Evolutionary conservation across 1,140 invertebrate genomes (phyloP), one percentile per base, ranked within the genome.

Genomic region (Rhynchophorus ferrugineus): DNA sequence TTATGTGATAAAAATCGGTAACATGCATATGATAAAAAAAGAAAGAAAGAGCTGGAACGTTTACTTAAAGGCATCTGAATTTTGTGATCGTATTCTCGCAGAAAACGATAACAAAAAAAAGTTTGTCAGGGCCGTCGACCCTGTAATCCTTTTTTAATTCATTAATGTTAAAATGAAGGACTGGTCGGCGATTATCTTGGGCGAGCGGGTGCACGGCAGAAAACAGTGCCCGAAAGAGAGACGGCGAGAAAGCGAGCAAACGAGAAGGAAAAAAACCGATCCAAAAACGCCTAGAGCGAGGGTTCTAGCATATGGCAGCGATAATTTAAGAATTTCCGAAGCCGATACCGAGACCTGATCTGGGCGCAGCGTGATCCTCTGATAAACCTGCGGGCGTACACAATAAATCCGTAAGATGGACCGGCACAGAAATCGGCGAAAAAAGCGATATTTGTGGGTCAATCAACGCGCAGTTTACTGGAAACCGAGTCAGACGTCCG

Each of bases 271-370:
- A 45, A 45, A 44, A 45, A 35, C 33, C 37, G 37, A 17, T 17
- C 38, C n/a, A 3, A 37, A 37, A 14, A 14, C 24, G 29, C 35
- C 41, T 36, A 38, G 49, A 33, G 49, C 49, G 41, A 35, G 49
- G 36, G 49, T 39, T 36, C 41, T 44, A 51, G 49, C 42, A 51
- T 51, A 44, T 44, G 49, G 41, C 42, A 36, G 49, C 49, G 49
- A 51, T 51, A 51, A 51, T 51, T 51, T 51, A 35, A 51, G 49
- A 51, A 51, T 51, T 51, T 51, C 42, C 49, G 43, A 51, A 51
- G 49, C 49, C 49, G 49, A 51, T 51, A 51, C 49, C 49, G 49
- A 51, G 49, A 51, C 49, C 43, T 34, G 49, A 51, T 51, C 49
- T 51, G 41, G 41, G 41, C 41, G 42, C 22, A 24, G 17, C 49